Conservation (phyloP, 2,797 vertebrate genomes). For the Chiroxiphia lanceolata region DNA sequence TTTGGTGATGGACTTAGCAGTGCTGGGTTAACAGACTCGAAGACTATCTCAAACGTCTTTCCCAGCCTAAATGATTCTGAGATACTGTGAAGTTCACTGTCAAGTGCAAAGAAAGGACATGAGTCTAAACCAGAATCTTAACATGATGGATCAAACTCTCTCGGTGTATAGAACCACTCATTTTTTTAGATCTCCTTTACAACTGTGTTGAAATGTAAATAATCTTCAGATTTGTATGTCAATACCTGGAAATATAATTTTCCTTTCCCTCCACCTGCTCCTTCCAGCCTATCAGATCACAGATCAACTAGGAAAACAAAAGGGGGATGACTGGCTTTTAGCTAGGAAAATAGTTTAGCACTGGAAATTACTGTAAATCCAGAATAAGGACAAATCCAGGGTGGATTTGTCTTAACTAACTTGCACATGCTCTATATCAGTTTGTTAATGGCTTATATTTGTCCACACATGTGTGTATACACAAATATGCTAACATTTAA, state of each 20-base stretch:
- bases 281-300: background rate
- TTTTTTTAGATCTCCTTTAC: background rate
- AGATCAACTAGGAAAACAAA: background rate
- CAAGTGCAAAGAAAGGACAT: background rate
- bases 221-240: background rate
- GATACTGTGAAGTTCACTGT: background rate
- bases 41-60: background rate
- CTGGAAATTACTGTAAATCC: background rate
- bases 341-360: background rate
- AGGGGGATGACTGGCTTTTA: fast-evolving
- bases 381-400: background rate
- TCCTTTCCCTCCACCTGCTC: background rate
- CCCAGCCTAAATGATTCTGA: background rate
- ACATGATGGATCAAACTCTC: background rate
- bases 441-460: background rate
- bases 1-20: background rate
- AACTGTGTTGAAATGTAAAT: background rate
- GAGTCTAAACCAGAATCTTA: background rate
- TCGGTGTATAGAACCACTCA: background rate
- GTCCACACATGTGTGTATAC: background rate
- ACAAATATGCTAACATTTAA: background rate
- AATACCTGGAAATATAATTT: background rate
- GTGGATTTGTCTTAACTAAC: background rate
- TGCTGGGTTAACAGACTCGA: background rate
- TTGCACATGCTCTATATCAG: background rate